Percentiles rank a stretch among this genome's conserved stretches.
Evolutionary conservation across 1,140 invertebrate genomes (phyloP).

Genomic region (Dendroctonus ponderosae): DNA sequence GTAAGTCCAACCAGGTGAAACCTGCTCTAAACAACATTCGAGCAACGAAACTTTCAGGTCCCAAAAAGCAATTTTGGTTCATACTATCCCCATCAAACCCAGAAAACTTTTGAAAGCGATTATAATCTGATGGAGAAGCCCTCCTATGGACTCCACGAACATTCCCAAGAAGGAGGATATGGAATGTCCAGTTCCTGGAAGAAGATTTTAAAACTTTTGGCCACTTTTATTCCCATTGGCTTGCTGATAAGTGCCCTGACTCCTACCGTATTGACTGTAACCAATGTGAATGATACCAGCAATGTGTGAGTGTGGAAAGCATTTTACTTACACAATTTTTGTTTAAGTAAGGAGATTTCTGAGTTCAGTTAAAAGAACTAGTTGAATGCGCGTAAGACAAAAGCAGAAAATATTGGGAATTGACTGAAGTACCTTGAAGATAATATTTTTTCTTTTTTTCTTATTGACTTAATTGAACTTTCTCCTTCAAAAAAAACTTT

Average conservation of each 20-base stretch:
- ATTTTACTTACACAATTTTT: neutral
- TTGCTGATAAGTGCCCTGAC: constrained; percentile 59
- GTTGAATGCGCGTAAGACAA: too few species aligned
- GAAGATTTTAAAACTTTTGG: constrained; percentile 54
- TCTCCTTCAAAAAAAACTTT: too few species aligned
- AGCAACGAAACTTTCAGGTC: constrained; percentile 5
- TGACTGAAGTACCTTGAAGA: too few species aligned
- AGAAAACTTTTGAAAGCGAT: constrained; percentile 19
- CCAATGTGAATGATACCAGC: constrained; percentile 43
- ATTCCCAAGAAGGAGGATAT: constrained; percentile 5
- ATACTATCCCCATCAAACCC: neutral
- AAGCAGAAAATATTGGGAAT: too few species aligned
- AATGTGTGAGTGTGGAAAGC: neutral
- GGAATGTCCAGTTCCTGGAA: constrained; percentile 50
- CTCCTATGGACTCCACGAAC: constrained; percentile 1
- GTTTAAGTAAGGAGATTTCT: neutral
- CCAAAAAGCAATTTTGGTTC: neutral
- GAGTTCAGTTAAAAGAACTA: too few species aligned
- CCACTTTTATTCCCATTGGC: constrained; percentile 57
- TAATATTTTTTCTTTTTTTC: too few species aligned
- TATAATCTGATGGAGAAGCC: constrained; percentile 30
- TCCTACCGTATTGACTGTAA: constrained; percentile 56
- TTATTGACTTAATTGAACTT: too few species aligned
- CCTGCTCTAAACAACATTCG: neutral
- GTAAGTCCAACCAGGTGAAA: constrained; percentile 2